Base-by-base conservation (phyloP, 2,888 invertebrate species). In the Lycocerus yunnanus region DNA sequence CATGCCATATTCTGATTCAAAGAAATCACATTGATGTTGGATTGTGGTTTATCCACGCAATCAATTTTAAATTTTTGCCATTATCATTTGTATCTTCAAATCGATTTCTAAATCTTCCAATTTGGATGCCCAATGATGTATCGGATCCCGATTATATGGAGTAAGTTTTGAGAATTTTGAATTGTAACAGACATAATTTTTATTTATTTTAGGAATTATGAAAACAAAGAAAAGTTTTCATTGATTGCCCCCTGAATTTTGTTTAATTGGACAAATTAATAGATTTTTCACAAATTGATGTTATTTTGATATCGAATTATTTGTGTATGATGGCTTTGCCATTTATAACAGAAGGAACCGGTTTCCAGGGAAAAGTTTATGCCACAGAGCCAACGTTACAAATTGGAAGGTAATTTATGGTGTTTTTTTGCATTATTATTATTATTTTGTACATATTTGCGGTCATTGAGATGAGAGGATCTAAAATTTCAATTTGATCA, bases 351-450 rank as follows among this genome's bases (percentile, higher is more conserved):
- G 97, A 98, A 87, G 93, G 94, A 68, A 95, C 97, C 0, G 97
- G 96, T 1, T 99, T 99, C 86, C 93, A 94, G 84, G 99, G 99
- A 0, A 92, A 94, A 77, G 95, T 99, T 67, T 98, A 97, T 87
- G 97, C 97, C 60, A 99, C 99, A 2, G 98, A 99, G 86, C 99
- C 99, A 2, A 98, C 98, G 0, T 88, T 97, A 78, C 97, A 98
- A 87, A 96, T 97, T 82, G 97, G 97, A 80, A 90, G 93, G 89
- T 92, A 84, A 66, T 16, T 69, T 18, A n/a, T n/a, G n/a, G n/a
- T n/a, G n/a, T n/a, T n/a, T n/a, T n/a, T n/a, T n/a, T n/a, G n/a
- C n/a, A n/a, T n/a, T n/a, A n/a, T n/a, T n/a, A n/a, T n/a, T n/a
- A n/a, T n/a, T n/a, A n/a, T n/a, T n/a, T n/a, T n/a, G n/a, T n/a